Base-by-base conservation (phyloP, 2,888 invertebrate genomes). In the Orgyia antiqua region DNA sequence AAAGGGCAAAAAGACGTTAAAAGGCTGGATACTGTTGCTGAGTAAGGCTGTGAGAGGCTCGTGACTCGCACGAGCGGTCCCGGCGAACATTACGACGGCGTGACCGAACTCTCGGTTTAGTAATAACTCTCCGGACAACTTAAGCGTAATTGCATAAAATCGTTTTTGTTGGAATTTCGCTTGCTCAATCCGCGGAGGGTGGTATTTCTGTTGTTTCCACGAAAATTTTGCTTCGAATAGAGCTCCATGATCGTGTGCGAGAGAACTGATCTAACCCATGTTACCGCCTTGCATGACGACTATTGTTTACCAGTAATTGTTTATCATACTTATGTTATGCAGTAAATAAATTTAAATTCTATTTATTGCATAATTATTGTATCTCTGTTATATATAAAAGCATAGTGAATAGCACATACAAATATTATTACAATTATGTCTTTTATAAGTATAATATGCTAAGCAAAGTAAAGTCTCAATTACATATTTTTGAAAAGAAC, bases 91-190 rank as follows among this genome's bases (percentile, higher is more conserved):
- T 51, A 52, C 40, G 32, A 41, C 59, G 47, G 52, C 66, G 78
- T 77, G 77, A 78, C 76, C 67, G 68, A 65, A 58, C 65, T 64
- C 66, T 65, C 62, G 58, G 66, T 70, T 70, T 70, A 70, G 82
- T 79, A 80, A 80, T 78, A 77, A 77, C 70, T 72, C 75, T 63
- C 58, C 65, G 63, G 64, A 66, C 71, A 72, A 79, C 68, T 73
- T 73, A 68, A 70, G 59, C 68, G 75, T 79, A 82, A 82, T 82
- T 80, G 79, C 78, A 77, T 75, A 70, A 78, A 78, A 80, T 74
- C 75, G 76, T 73, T 76, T 79, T 79, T 73, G 76, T 74, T 59
- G 74, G 79, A 73, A 78, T 75, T 75, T 58, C 61, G 67, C 77
- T 76, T 74, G 69, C 75, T 68, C 72, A 73, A 79, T 63, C 61